Conservation (phyloP, 2,888 invertebrate species). For the Marasmarcha lunaedactyla region DNA sequence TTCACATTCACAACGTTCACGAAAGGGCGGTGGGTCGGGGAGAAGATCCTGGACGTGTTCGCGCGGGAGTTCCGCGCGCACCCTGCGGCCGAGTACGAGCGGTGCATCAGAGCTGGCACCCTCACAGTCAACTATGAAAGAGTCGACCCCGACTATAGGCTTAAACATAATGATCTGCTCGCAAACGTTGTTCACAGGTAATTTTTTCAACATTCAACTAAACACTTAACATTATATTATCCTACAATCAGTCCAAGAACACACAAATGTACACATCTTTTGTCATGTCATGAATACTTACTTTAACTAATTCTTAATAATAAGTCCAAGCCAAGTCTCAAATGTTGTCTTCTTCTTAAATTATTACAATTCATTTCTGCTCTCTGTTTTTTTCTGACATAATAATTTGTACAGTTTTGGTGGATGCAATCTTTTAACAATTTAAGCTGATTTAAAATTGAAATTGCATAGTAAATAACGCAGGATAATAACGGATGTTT, state of each 20-base stretch:
- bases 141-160: constrained; percentile 90
- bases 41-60: constrained; percentile 92
- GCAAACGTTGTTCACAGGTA: constrained; percentile 96
- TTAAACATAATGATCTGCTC: constrained; percentile 93
- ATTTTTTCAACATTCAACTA: constrained; percentile 7
- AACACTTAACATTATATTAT: constrained; percentile 6
- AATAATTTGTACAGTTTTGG: constrained; percentile 1
- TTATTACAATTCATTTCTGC: not conserved
- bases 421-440: constrained; percentile 1
- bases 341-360: no score
- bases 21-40: constrained; percentile 96
- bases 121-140: constrained; percentile 94
- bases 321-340: no score
- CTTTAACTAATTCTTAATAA: no score
- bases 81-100: constrained; percentile 91
- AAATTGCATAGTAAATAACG: constrained; percentile 19
- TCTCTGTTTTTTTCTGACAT: constrained; percentile 1
- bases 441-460: constrained; percentile 5
- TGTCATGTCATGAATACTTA: no score
- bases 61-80: constrained; percentile 94
- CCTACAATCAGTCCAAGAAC: not conserved
- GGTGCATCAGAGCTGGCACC: constrained; percentile 91
- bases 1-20: constrained; percentile 97
- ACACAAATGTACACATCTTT: no score
- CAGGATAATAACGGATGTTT: constrained; percentile 10